Conservation (phyloP, 2,797 vertebrate genomes). For the Sebastes taczanowskii region DNA sequence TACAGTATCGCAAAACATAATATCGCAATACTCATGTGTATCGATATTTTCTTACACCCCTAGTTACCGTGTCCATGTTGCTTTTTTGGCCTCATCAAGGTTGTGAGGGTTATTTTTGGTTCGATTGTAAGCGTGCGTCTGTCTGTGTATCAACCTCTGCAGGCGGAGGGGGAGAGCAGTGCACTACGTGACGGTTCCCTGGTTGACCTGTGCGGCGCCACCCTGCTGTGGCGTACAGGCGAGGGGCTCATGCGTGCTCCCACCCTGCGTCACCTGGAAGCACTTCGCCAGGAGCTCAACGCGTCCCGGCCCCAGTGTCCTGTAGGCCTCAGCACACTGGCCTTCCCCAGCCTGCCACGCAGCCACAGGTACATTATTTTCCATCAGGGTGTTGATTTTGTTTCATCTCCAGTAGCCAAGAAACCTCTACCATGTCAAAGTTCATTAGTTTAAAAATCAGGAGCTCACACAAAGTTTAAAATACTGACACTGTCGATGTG, state of each 20-base stretch:
- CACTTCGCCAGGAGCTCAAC: constrained; percentile 96
- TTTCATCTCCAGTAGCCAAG: neutral
- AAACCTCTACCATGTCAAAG: neutral
- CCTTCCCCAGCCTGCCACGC: constrained; percentile 95
- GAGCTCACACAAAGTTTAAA: neutral
- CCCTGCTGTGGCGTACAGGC: constrained; percentile 83
- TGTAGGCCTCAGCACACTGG: constrained; percentile 97
- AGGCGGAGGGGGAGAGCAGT: constrained; percentile 97
- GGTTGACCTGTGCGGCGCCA: constrained; percentile 85
- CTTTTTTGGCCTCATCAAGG: accelerated
- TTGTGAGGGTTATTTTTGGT: neutral
- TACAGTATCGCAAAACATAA: too few species aligned
- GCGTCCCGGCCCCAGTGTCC: constrained; percentile 97
- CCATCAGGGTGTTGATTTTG: neutral
- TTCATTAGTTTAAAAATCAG: neutral
- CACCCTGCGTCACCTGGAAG: constrained; percentile 90
- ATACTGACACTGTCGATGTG: neutral
- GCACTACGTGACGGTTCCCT: constrained; percentile 91
- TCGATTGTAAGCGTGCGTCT: neutral
- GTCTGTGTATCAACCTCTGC: neutral
- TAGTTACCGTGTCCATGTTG: accelerated
- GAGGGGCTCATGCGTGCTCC: constrained; percentile 82
- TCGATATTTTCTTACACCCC: too few species aligned
- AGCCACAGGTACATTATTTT: constrained; percentile 81
- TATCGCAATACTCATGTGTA: too few species aligned